These are phyloP conservation scores for Cerceris ruficornis DNA, from an alignment of 2,888 invertebrate species.

Conservation along the genomic window DNA sequence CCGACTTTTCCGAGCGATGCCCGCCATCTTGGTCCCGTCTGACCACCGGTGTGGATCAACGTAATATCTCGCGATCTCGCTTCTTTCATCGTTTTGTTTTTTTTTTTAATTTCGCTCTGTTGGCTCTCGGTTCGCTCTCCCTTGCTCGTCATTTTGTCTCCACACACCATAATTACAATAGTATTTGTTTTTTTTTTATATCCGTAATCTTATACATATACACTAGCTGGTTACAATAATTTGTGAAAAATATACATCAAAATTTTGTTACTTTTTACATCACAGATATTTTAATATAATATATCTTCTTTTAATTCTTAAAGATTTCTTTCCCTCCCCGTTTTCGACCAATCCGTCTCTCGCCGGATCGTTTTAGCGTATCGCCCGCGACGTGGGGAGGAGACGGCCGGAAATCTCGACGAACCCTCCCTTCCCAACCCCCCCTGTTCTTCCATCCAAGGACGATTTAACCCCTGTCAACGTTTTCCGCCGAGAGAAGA, in stretches of 20 bases:
- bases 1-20: conserved; percentile 74
- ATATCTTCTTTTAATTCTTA: conserved; percentile 79
- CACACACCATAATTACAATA: conserved; percentile 74
- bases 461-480: too few species aligned
- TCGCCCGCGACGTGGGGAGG: conserved; percentile 71
- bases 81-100: conserved; percentile 47
- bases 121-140: conserved; percentile 57
- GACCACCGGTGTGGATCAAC: conserved; percentile 78
- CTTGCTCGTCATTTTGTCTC: conserved; percentile 60
- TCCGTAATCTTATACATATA: conserved; percentile 80
- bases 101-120: conserved; percentile 39
- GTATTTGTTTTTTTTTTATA: conserved; percentile 64
- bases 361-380: conserved; percentile 71
- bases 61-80: conserved; percentile 67
- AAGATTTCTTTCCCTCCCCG: conserved; percentile 73
- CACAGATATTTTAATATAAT: conserved; percentile 82
- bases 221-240: conserved; percentile 81
- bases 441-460: too few species aligned
- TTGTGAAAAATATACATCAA: conserved; percentile 82
- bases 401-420: conserved; percentile 53
- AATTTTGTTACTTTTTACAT: conserved; percentile 82
- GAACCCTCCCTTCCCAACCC: not conserved
- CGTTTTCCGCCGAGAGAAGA: too few species aligned
- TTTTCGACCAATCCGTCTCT: conserved; percentile 69
- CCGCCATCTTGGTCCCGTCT: conserved; percentile 81